phyloP scores from a whole-genome alignment of 2,888 invertebrate species.

The Aphidoletes aphidimyza region DNA sequence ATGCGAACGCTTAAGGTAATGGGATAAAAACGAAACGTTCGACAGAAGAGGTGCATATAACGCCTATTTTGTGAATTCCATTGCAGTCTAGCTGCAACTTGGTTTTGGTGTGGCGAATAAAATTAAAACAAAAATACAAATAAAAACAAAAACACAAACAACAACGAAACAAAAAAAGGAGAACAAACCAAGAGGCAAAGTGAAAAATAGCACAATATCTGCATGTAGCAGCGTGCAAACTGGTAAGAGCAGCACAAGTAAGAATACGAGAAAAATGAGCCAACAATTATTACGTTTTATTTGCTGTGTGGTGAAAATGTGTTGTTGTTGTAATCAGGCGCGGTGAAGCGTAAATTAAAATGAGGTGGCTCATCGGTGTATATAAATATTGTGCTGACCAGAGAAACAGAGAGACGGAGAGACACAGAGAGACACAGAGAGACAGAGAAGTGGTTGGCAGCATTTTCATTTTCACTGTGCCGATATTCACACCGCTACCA shows the following conservation, averaged over 20 bases:
- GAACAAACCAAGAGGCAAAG: not conserved
- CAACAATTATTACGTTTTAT: constrained; percentile 31
- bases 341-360: constrained; percentile 51
- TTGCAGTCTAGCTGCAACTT: not conserved
- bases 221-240: constrained; percentile 14
- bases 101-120: not conserved
- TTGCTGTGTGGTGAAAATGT: constrained; percentile 7
- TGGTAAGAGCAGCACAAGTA: too few species aligned
- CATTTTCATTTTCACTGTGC: constrained; percentile 27
- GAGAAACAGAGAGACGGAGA: too few species aligned
- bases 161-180: too few species aligned
- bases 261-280: not conserved
- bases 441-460: too few species aligned
- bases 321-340: constrained; percentile 49
- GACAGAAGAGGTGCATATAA: not conserved
- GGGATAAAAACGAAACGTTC: not conserved
- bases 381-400: constrained; percentile 31
- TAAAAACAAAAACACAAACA: too few species aligned
- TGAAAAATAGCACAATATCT: constrained; percentile 48
- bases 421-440: too few species aligned
- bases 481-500: constrained; percentile 42
- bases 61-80: constrained; percentile 45
- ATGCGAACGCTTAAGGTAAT: constrained; percentile 46
- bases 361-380: constrained; percentile 38
- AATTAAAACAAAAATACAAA: too few species aligned